These are phyloP conservation scores for Cheiracanthium punctorium DNA, from an alignment of 2,888 invertebrate species.

Conservation along the genomic window DNA sequence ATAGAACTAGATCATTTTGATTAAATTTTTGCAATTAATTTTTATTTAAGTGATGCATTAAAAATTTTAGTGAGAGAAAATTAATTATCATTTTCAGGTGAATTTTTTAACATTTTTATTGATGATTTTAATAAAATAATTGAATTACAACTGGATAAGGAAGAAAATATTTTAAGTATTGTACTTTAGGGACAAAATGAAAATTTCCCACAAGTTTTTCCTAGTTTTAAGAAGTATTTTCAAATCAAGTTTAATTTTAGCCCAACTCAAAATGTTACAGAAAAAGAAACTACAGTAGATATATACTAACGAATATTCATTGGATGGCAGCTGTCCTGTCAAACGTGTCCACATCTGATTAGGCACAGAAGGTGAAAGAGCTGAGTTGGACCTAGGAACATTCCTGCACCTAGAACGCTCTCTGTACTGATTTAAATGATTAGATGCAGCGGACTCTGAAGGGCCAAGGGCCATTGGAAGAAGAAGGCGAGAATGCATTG, in stretches of 20 bases:
- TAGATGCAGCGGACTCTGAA: not conserved
- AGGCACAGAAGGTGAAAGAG: constrained; percentile 35
- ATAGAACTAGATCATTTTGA: too few relatives aligned
- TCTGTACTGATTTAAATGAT: not conserved
- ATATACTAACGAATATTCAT: constrained; percentile 35
- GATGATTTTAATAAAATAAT: too few relatives aligned
- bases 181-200: too few relatives aligned
- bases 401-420: not conserved
- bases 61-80: too few relatives aligned
- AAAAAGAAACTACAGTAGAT: not conserved
- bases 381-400: not conserved
- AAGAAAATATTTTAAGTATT: not conserved
- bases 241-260: too few relatives aligned
- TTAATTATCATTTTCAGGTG: too few relatives aligned
- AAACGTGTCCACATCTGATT: constrained; percentile 32
- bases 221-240: too few relatives aligned
- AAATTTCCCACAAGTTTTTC: too few relatives aligned
- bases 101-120: too few relatives aligned
- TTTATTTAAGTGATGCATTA: too few relatives aligned
- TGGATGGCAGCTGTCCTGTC: constrained; percentile 33
- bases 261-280: not conserved
- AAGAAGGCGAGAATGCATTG: constrained; percentile 45
- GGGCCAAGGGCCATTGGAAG: not conserved
- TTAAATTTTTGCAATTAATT: too few relatives aligned
- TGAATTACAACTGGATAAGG: too few relatives aligned